Evolutionary conservation across 2,888 invertebrate genomes (phyloP).

Genomic region (Sicus ferrugineus): DNA sequence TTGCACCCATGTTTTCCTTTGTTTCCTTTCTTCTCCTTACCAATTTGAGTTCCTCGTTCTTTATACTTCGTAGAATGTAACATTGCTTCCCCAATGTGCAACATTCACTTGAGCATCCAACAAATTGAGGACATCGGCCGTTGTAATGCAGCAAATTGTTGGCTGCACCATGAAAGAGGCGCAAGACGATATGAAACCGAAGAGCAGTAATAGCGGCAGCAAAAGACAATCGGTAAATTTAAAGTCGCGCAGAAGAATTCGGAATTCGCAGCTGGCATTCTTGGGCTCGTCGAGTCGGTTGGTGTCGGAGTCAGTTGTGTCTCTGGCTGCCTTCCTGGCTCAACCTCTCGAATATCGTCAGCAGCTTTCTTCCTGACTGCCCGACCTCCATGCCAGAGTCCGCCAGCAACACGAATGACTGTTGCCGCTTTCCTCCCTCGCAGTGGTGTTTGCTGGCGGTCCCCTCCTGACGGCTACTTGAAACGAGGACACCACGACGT

Average conservation of each 20-base stretch:
- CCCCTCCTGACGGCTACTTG: background rate
- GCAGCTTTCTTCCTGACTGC: no score
- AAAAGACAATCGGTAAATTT: background rate
- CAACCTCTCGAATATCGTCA: background rate
- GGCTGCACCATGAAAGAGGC: background rate
- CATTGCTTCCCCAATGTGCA: background rate
- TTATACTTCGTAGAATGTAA: background rate
- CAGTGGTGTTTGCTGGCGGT: no score
- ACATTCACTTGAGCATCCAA: background rate
- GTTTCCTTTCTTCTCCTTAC: background rate
- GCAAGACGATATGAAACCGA: background rate
- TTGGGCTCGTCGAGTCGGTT: background rate
- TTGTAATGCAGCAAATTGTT: slow-evolving; percentile 4
- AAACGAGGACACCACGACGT: slow-evolving; percentile 13
- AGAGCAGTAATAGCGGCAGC: background rate
- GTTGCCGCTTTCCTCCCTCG: background rate
- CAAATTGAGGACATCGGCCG: slow-evolving; percentile 27
- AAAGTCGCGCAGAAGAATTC: background rate
- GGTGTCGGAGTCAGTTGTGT: background rate
- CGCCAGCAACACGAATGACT: no score
- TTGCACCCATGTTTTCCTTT: background rate
- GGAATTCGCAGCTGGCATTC: background rate
- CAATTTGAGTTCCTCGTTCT: background rate
- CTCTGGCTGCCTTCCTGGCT: background rate
- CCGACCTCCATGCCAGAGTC: no score